Percentiles rank a stretch among this genome's conserved stretches.
Evolutionary conservation across 2,113 vertebrate species (phyloP).

Genomic region (Piliocolobus tephrosceles): DNA sequence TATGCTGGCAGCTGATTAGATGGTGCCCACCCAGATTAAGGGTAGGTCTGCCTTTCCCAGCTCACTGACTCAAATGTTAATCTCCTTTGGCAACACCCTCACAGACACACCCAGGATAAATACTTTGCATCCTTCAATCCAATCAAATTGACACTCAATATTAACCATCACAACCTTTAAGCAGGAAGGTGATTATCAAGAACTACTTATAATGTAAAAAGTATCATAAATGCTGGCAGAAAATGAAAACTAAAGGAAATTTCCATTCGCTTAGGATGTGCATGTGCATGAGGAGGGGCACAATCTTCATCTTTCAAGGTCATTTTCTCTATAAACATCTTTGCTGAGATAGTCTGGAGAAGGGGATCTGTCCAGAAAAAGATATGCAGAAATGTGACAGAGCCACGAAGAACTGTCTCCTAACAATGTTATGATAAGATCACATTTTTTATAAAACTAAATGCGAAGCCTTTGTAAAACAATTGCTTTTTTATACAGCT

Average conservation of each 20-base stretch:
- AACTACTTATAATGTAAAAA: neutral
- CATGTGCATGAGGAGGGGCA: accelerated
- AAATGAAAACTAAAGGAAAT: neutral
- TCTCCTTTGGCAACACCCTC: no score
- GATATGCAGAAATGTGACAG: neutral
- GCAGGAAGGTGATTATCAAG: neutral
- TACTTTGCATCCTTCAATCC: no score
- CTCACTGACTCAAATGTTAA: no score
- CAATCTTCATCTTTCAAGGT: neutral
- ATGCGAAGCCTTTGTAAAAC: neutral
- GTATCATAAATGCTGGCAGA: neutral
- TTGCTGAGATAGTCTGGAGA: neutral
- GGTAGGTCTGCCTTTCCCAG: no score
- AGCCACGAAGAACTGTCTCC: neutral
- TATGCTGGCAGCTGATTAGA: no score
- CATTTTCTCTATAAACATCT: neutral
- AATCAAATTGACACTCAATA: no score
- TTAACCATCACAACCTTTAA: no score
- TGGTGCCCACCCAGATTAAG: no score
- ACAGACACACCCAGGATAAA: no score
- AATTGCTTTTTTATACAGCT: neutral
- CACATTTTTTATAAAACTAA: neutral
- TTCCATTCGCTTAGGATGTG: neutral
- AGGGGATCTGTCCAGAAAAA: neutral
- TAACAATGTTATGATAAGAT: neutral